Conservation (phyloP, 2,888 invertebrate species). For the Volucella zonaria region DNA sequence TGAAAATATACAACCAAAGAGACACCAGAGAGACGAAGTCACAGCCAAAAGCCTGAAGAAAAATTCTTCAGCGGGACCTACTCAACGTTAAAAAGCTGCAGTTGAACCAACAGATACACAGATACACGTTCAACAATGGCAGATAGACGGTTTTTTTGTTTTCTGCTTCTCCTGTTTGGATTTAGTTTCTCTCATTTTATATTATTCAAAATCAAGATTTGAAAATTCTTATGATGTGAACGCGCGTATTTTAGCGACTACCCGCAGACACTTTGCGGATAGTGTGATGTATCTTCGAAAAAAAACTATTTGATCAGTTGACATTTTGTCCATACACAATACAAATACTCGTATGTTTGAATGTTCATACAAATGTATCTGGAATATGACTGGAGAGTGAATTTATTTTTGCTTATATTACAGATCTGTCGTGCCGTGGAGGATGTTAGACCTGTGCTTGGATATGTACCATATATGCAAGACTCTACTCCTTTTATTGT, state of each 20-base stretch:
- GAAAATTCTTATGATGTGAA: slow-evolving; percentile 69
- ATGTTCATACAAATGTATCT: too few species aligned
- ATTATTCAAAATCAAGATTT: slow-evolving; percentile 70
- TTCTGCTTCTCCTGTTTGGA: not conserved
- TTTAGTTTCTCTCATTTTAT: slow-evolving; percentile 19
- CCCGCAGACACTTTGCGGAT: slow-evolving; percentile 62
- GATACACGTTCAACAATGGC: not conserved
- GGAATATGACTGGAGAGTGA: too few species aligned
- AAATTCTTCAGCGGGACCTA: slow-evolving; percentile 56
- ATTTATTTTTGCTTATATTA: too few species aligned
- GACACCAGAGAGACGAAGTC: slow-evolving; percentile 16
- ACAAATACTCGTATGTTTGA: too few species aligned
- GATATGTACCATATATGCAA: too few species aligned
- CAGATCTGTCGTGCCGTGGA: too few species aligned
- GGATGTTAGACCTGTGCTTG: too few species aligned
- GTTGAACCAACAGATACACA: slow-evolving; percentile 15
- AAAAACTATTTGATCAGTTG: slow-evolving; percentile 62
- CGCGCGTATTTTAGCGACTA: slow-evolving; percentile 59
- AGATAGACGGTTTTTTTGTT: slow-evolving; percentile 34
- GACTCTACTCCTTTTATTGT: too few species aligned
- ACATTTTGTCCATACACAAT: slow-evolving; percentile 47
- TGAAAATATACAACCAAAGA: slow-evolving; percentile 61
- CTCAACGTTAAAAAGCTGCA: slow-evolving; percentile 17
- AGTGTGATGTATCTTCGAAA: slow-evolving; percentile 63
- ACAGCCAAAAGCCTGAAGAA: slow-evolving; percentile 65